Evolutionary conservation across 1,140 invertebrate species (phyloP), one percentile per base, ranked within the genome.

Genomic region (Rhopalosiphum padi): DNA sequence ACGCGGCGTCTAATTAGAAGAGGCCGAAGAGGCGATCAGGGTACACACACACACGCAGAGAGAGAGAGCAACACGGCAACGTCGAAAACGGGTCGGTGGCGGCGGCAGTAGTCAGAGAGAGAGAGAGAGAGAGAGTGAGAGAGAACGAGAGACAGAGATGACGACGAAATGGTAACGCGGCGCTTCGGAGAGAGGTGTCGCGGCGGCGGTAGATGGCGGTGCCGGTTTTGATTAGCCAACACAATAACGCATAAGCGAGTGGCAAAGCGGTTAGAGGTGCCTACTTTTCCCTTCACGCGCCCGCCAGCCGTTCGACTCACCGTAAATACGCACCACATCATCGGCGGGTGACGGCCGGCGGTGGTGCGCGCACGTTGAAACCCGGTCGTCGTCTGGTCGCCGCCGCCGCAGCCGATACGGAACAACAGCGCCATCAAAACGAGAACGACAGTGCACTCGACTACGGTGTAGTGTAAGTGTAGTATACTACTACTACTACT

Each of bases 361-460:
- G 90, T 18, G 41, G 35, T 55, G 41, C 55, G 55, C 37, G 90
- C 55, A 68, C 90, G 55, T 68, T 90, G 89, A 41, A 68, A 90
- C 89, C 89, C 53, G 89, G 55, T 43, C 89, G 90, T 30, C 91
- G 91, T 53, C 82, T 85, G 91, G 7, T 55, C 53, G 51, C 21
- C 25, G 43, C 18, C 48, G 85, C 25, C 43, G 37, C 30, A 82
- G 91, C 82, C 91, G 82, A 92, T 51, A 82, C 90, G 90, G 90
- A 91, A 91, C 60, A 91, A 91, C 60, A 91, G 90, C 90, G 90
- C 90, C 30, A 83, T 51, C 82, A 35, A 93, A 93, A 93, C 77
- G 91, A 93, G 91, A 93, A 93, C 91, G 91, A 93, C 91, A 86
- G 91, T 86, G 91, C 91, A 85, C 91, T 93, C 91, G 48, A 86